A percentile compares a stretch with the other conserved stretches of the same genome.
These are phyloP conservation scores for Ooceraea biroi DNA, from an alignment of 1,140 invertebrate species.

Conservation along the genomic window DNA sequence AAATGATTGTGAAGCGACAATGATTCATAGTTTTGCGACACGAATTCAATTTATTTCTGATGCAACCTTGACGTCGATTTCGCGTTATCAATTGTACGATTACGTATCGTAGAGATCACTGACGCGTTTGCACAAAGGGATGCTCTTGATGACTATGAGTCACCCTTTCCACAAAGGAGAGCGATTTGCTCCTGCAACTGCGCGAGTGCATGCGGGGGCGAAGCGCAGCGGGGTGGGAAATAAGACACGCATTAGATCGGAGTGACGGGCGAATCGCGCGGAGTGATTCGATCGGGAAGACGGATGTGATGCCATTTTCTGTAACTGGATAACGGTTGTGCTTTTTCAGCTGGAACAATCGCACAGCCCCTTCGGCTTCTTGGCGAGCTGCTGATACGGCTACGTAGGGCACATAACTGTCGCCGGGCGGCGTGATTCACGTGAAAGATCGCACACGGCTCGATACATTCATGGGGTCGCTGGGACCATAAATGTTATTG, in stretches of 20 bases:
- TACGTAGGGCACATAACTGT: constrained; percentile 61
- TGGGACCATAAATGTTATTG: constrained; percentile 64
- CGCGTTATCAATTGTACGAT: no score
- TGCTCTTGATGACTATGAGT: background rate
- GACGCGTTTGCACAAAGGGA: background rate
- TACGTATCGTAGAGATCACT: no score
- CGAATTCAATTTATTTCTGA: no score
- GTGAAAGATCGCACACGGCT: constrained; percentile 62
- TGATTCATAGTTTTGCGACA: no score
- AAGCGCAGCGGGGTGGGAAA: constrained; percentile 1
- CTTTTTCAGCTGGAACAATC: constrained; percentile 71
- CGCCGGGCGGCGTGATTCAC: constrained; percentile 59
- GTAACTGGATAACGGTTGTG: constrained; percentile 68
- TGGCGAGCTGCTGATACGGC: constrained; percentile 53
- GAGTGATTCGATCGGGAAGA: constrained; percentile 59
- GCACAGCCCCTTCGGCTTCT: constrained; percentile 36
- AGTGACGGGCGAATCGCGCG: constrained; percentile 35
- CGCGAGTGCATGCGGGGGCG: background rate
- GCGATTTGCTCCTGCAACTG: constrained; percentile 23
- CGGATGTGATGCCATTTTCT: constrained; percentile 64
- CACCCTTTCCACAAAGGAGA: constrained; percentile 6
- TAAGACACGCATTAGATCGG: constrained; percentile 49
- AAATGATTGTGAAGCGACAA: no score
- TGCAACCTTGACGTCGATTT: no score
- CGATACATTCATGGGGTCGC: constrained; percentile 50